Base-by-base conservation (phyloP, 2,113 vertebrate species). In the Podarcis muralis region DNA sequence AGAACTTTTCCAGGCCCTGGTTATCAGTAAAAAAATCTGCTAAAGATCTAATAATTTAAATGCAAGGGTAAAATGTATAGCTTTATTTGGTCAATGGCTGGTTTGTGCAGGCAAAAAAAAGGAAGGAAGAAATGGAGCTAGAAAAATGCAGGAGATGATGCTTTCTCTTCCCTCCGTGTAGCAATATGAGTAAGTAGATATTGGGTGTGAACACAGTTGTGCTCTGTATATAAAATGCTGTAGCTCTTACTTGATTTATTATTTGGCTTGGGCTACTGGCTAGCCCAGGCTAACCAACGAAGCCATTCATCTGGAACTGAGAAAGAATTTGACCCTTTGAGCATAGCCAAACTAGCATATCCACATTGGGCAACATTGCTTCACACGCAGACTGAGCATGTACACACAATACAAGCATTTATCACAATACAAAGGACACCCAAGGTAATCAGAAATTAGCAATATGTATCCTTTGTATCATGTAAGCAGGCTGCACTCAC, bases 1-100 rank as follows among this genome's bases (percentile, higher is more conserved):
- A 92, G 79, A 90, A 94, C 92, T 86, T 93, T 90, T 86, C 30
- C 88, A 88, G 94, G 90, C 87, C 71, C 25, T 1, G 62, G 90
- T 95, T 93, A 90, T 97, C 94, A 95, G 88, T 97, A 95, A 96
- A 69, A 74, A 91, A 13, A 3, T 66, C 93, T 88, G 90, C 13
- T 92, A 92, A 93, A 92, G 89, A 88, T 88, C 93, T 96, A 90
- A 97, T 94, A 89, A 93, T 92, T 90, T 90, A 92, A 93, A 94
- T 93, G 84, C 81, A 37, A 30, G 69, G 66, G 11, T 53, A 32
- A 59, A 9, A 4, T 5, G 23, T 0, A 66, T 65, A 32, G 12
- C 68, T 88, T 84, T 16, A 89, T 37, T 74, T 86, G 43, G 84
- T 35, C 88, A 82, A 81, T 85, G 94, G 87, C 25, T 57, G 93